Conservation (phyloP, 2,888 invertebrate genomes). For the Drymonia ruficornis region DNA sequence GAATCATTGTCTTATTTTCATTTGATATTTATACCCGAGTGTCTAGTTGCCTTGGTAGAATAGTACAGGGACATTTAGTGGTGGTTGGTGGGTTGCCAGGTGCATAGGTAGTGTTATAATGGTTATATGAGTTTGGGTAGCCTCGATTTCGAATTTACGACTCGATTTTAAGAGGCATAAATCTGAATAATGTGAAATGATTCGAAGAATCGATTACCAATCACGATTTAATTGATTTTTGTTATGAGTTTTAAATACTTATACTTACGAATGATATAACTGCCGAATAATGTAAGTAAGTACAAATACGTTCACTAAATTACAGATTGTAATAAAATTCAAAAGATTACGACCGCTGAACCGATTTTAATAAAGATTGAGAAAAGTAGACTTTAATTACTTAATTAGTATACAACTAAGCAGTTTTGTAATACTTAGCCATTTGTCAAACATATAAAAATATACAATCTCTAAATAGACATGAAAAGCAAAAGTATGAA, state of each 20-base stretch:
- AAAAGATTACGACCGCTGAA: too few species aligned
- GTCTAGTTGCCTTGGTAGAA: too few species aligned
- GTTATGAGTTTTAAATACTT: not conserved
- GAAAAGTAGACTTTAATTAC: too few species aligned
- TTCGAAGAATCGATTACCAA: not conserved
- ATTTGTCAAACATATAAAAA: not conserved
- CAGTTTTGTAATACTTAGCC: too few species aligned
- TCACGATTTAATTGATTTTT: not conserved
- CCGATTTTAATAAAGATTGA: too few species aligned
- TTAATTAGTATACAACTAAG: too few species aligned
- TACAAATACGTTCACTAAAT: too few species aligned
- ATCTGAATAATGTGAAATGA: not conserved
- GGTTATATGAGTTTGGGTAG: not conserved
- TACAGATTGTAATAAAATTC: too few species aligned
- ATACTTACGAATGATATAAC: not conserved
- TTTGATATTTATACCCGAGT: too few species aligned
- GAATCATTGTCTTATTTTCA: too few species aligned
- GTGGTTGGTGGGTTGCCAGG: conserved; percentile 49
- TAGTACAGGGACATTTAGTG: too few species aligned
- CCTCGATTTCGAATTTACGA: not conserved
- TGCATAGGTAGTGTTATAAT: conserved; percentile 16
- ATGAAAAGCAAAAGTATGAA: conserved; percentile 20
- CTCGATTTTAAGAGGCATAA: not conserved
- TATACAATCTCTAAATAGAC: conserved; percentile 8
- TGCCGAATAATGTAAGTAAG: too few species aligned